Evolutionary conservation across 2,888 invertebrate genomes (phyloP), one percentile per base, ranked within the genome.

Genomic region (Blastobasis adustella): DNA sequence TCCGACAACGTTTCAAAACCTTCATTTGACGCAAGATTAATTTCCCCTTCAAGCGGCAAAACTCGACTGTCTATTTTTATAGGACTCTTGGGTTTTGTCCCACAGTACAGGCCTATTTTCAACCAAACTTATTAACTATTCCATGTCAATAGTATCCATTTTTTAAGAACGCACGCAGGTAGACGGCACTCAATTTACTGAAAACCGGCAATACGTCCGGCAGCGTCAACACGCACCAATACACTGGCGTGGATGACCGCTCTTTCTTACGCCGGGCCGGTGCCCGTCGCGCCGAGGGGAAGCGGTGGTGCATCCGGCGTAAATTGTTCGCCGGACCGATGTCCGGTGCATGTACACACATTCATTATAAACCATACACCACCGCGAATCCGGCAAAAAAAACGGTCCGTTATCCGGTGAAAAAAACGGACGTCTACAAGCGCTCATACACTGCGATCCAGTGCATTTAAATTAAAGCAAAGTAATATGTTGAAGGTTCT

Each of bases 41-140:
- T n/a, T n/a, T n/a, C n/a, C n/a, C n/a, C n/a, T n/a, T n/a, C n/a
- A n/a, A n/a, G n/a, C n/a, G n/a, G n/a, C n/a, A n/a, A n/a, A n/a
- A n/a, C n/a, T n/a, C n/a, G n/a, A n/a, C n/a, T n/a, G n/a, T n/a
- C n/a, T n/a, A n/a, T n/a, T n/a, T n/a, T n/a, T n/a, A n/a, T n/a
- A n/a, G n/a, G n/a, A 54, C 53, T 63, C 58, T 58, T 54, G 55
- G 47, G 62, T 62, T 56, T 63, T 62, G 53, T 63, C 60, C 63
- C 63, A 63, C 54, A 61, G 54, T 51, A 61, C 58, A 57, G 61
- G 61, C 58, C 57, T 60, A 59, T 60, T 60, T 59, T 64, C 52
- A 55, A 61, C 59, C 55, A 62, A 59, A 56, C 50, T 58, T 56
- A 62, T 63, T 59, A 58, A 62, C 50, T 58, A 60, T 58, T 63